phyloP scores from a whole-genome alignment of 1,140 invertebrate genomes.

The Danaus melanippus region DNA sequence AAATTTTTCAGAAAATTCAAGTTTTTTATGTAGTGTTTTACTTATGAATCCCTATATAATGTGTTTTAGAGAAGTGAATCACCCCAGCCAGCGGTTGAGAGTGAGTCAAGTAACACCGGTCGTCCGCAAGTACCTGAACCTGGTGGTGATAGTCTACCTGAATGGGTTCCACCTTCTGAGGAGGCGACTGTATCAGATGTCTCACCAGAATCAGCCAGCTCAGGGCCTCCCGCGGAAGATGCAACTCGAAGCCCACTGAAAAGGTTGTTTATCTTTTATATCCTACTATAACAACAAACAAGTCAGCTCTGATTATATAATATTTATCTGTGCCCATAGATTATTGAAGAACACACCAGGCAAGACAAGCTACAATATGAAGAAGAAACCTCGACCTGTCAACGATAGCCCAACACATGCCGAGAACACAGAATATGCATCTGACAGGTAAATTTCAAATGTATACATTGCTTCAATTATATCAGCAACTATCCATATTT shows the following conservation, averaged over 20 bases:
- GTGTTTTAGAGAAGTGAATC: conserved; percentile 47
- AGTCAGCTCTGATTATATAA: too few relatives aligned
- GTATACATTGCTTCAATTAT: conserved; percentile 8
- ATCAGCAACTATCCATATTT: not conserved
- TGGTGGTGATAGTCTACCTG: conserved; percentile 31
- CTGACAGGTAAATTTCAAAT: conserved; percentile 31
- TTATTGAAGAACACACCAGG: conserved; percentile 54
- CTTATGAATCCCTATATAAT: conserved; percentile 2
- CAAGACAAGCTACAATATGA: conserved; percentile 43
- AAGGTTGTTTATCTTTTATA: conserved; percentile 25
- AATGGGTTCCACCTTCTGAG: conserved; percentile 53
- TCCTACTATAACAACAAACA: too few relatives aligned
- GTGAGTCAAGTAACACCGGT: conserved; percentile 30
- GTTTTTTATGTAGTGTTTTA: conserved; percentile 2
- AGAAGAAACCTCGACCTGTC: conserved; percentile 48
- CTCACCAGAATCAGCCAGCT: conserved; percentile 27
- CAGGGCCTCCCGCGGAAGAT: conserved; percentile 36
- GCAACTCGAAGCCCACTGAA: conserved; percentile 49
- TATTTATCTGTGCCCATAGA: conserved; percentile 18
- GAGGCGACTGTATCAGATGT: conserved; percentile 42
- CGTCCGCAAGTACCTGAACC: conserved; percentile 28
- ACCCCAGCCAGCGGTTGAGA: conserved; percentile 38
- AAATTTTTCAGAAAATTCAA: conserved; percentile 15
- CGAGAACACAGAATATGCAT: conserved; percentile 53
- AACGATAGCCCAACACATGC: conserved; percentile 45